These are phyloP conservation scores for Drosophila koepferae DNA, from an alignment of 2,888 invertebrate genomes.

Conservation along the genomic window DNA sequence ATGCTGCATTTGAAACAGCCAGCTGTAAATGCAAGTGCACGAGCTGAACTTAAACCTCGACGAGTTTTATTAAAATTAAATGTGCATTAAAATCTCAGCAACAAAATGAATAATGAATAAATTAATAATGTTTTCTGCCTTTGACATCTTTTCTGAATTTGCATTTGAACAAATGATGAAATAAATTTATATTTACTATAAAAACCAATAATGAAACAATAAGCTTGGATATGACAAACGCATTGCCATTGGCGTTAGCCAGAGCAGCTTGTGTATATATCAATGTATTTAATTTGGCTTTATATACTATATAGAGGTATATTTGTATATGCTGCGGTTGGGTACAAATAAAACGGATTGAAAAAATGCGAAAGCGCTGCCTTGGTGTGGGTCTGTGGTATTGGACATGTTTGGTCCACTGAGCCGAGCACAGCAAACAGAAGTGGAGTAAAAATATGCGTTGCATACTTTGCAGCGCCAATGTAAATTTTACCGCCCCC, in stretches of 20 bases:
- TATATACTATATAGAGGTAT: background rate
- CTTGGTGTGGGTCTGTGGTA: slow-evolving; percentile 9
- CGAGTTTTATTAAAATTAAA: background rate
- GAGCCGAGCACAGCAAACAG: slow-evolving; percentile 63
- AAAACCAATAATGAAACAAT: background rate
- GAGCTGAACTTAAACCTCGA: too few relatives aligned
- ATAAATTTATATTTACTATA: background rate
- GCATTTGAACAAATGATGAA: background rate
- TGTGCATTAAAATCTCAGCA: background rate
- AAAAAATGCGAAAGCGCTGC: slow-evolving; percentile 86
- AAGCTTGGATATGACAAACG: background rate
- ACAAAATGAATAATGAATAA: background rate
- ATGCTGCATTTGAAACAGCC: slow-evolving; percentile 42
- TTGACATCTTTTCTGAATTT: background rate
- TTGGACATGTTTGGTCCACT: slow-evolving; percentile 36
- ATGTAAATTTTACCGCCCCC: slow-evolving; percentile 62
- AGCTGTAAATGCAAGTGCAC: background rate
- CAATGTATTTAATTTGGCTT: too few relatives aligned
- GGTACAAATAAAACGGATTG: slow-evolving; percentile 15
- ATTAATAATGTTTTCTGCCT: background rate
- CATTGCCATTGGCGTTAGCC: background rate
- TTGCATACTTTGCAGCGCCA: slow-evolving; percentile 72
- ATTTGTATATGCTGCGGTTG: slow-evolving; percentile 10
- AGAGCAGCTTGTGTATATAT: too few relatives aligned
- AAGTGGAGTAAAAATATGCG: slow-evolving; percentile 72